These are phyloP conservation scores for Notodonta ziczac DNA, from an alignment of 2,888 invertebrate genomes.

Conservation along the genomic window DNA sequence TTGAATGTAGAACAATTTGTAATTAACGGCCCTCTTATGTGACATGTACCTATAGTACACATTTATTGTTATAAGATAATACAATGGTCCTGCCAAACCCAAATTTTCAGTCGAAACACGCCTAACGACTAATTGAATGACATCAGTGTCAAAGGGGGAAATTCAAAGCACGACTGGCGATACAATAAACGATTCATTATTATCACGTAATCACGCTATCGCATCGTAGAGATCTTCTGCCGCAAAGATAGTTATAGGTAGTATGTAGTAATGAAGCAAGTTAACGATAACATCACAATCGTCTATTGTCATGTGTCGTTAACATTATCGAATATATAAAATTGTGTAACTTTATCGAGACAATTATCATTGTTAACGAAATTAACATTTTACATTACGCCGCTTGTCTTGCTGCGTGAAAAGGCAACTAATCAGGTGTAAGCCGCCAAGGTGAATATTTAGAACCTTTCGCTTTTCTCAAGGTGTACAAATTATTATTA, in stretches of 20 bases:
- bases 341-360: slow-evolving; percentile 18
- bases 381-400: neutral
- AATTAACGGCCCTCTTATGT: too few relatives aligned
- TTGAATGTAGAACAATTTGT: too few relatives aligned
- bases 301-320: slow-evolving; percentile 54
- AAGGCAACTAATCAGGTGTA: neutral
- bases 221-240: slow-evolving; percentile 44
- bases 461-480: slow-evolving; percentile 1
- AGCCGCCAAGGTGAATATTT: neutral
- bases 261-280: slow-evolving; percentile 45
- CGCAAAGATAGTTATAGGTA: slow-evolving; percentile 42
- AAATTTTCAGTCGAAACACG: slow-evolving; percentile 28
- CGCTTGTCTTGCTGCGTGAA: neutral
- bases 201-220: slow-evolving; percentile 50
- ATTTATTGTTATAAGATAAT: slow-evolving; percentile 13
- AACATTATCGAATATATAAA: slow-evolving; percentile 29
- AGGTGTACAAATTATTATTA: neutral
- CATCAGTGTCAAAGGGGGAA: slow-evolving; percentile 46
- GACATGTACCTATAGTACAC: too few relatives aligned
- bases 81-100: slow-evolving; percentile 35
- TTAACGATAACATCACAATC: slow-evolving; percentile 45
- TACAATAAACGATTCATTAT: slow-evolving; percentile 58
- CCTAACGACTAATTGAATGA: slow-evolving; percentile 31
- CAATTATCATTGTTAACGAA: slow-evolving; percentile 10
- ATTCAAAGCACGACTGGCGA: slow-evolving; percentile 55